phyloP scores from a whole-genome alignment of 1,140 invertebrate genomes.

The Pectinophora gossypiella region DNA sequence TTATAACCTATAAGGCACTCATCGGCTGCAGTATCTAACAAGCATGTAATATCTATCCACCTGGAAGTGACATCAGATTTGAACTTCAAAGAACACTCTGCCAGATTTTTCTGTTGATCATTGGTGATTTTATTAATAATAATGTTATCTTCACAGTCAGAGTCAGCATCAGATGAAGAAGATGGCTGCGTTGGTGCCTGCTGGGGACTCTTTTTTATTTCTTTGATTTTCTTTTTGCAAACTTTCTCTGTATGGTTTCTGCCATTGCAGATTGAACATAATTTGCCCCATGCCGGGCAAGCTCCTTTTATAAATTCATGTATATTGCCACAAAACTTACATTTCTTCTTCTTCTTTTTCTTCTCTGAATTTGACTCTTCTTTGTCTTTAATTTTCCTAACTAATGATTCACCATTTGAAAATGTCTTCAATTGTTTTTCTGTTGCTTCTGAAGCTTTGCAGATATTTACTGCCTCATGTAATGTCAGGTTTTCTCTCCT shows the following conservation, averaged over 20 bases:
- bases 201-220: not conserved
- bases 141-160: no score
- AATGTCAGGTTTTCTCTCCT: not conserved
- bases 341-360: not conserved
- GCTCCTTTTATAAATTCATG: not conserved
- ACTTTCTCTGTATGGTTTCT: not conserved
- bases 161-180: no score
- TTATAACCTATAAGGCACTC: no score
- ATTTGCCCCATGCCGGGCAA: not conserved
- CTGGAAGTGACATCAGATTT: no score
- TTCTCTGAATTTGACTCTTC: not conserved
- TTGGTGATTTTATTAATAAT: no score
- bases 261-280: not conserved
- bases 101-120: not conserved
- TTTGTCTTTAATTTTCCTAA: not conserved
- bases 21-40: no score
- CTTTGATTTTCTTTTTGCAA: not conserved
- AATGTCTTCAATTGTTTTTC: not conserved
- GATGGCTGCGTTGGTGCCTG: no score
- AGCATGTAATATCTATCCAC: no score
- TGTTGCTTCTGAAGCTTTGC: not conserved
- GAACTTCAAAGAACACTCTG: not conserved
- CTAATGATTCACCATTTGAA: not conserved
- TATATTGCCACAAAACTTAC: not conserved
- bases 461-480: not conserved